phyloP scores from a whole-genome alignment of 2,888 invertebrate species.

The Creontiades dilutus region DNA sequence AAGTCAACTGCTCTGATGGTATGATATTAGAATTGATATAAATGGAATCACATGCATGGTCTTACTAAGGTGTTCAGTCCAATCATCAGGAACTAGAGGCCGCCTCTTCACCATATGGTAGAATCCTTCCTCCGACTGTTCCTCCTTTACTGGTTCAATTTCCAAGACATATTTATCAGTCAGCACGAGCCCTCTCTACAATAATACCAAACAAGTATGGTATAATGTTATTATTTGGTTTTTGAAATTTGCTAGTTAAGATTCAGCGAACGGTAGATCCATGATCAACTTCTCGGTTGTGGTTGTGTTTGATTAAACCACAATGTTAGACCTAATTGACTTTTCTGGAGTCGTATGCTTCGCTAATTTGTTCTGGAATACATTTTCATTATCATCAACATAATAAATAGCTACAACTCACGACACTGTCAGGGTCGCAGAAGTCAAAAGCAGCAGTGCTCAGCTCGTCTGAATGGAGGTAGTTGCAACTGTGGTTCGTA shows the following conservation, averaged over 20 bases:
- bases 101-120: conserved; percentile 69
- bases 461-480: conserved; percentile 82
- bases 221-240: background rate
- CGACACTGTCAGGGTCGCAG: conserved; percentile 83
- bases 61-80: conserved; percentile 74
- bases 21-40: too few relatives aligned
- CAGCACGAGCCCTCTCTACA: conserved; percentile 85
- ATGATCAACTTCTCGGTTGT: background rate
- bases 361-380: too few relatives aligned
- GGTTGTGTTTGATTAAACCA: background rate
- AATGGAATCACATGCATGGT: background rate
- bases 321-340: too few relatives aligned
- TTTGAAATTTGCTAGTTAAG: background rate
- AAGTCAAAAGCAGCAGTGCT: conserved; percentile 85
- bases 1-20: too few relatives aligned
- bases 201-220: background rate
- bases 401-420: conserved; percentile 77
- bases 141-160: conserved; percentile 81
- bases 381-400: too few relatives aligned
- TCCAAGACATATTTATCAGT: conserved; percentile 85
- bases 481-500: conserved; percentile 80
- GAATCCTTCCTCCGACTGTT: conserved; percentile 47
- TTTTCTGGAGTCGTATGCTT: too few relatives aligned
- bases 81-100: conserved; percentile 72
- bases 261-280: background rate